A percentile compares a stretch with the other conserved stretches of the same genome.
Conservation (phyloP, 2,113 vertebrate species). For the Ascaphus truei region DNA sequence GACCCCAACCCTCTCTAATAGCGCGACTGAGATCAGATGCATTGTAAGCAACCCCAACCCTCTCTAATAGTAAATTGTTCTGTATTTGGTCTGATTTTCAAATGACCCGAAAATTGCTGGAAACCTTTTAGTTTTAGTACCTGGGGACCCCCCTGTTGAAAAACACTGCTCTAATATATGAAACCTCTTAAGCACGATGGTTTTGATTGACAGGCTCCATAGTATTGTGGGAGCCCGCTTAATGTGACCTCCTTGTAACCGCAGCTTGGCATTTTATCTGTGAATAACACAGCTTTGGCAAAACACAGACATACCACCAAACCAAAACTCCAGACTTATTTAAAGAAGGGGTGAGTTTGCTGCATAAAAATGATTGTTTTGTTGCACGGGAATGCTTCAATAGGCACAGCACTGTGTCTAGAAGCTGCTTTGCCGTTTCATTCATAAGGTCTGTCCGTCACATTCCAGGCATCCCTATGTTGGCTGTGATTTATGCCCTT, state of each 20-base stretch:
- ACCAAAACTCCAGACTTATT: not conserved
- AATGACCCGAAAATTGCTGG: too few species aligned
- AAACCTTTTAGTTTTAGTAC: too few species aligned
- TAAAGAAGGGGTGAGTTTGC: not conserved
- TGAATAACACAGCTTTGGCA: not conserved
- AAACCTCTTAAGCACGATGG: too few species aligned
- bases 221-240: not conserved
- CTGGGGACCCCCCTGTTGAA: too few species aligned
- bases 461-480: constrained; percentile 53
- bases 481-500: constrained; percentile 59
- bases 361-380: not conserved
- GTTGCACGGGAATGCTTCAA: constrained; percentile 21
- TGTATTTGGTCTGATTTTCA: too few species aligned
- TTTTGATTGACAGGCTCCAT: too few species aligned
- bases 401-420: constrained; percentile 40
- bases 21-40: too few species aligned
- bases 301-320: not conserved
- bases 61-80: too few species aligned
- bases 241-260: not conserved
- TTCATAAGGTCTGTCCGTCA: constrained; percentile 56
- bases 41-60: too few species aligned
- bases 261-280: not conserved
- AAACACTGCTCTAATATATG: too few species aligned
- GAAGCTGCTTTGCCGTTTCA: constrained; percentile 51
- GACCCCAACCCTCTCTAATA: too few species aligned